Conservation (phyloP, 2,888 invertebrate genomes). For the Subacronicta megacephala region DNA sequence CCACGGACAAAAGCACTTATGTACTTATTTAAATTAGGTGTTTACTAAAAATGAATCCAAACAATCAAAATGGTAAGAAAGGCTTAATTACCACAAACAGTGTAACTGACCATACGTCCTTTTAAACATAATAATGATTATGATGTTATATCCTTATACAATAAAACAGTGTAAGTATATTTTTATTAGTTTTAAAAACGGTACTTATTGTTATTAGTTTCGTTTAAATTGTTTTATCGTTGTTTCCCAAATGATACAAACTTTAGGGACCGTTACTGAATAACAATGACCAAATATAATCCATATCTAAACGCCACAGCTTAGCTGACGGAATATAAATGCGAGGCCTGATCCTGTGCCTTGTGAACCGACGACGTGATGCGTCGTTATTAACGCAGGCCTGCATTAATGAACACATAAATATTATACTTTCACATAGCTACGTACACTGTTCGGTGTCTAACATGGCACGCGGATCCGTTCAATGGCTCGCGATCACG, state of each 20-base stretch:
- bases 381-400: slow-evolving; percentile 84
- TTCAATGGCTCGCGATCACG: slow-evolving; percentile 62
- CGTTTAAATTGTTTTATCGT: slow-evolving; percentile 77
- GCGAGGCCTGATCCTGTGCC: slow-evolving; percentile 77
- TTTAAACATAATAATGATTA: slow-evolving; percentile 35
- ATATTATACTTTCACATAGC: slow-evolving; percentile 77
- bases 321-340: slow-evolving; percentile 86
- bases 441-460: slow-evolving; percentile 30
- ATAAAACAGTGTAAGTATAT: too few relatives aligned
- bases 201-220: slow-evolving; percentile 59
- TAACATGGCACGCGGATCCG: slow-evolving; percentile 56
- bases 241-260: slow-evolving; percentile 83
- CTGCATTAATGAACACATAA: slow-evolving; percentile 86
- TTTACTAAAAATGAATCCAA: too few relatives aligned
- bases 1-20: too few relatives aligned
- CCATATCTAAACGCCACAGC: slow-evolving; percentile 87
- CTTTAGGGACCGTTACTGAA: slow-evolving; percentile 78
- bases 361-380: slow-evolving; percentile 89
- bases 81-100: too few relatives aligned
- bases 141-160: slow-evolving; percentile 37
- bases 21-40: too few relatives aligned
- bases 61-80: too few relatives aligned
- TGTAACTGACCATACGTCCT: slow-evolving; percentile 29
- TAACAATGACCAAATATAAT: slow-evolving; percentile 87
- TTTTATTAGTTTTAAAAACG: too few relatives aligned